These are phyloP conservation scores for Drosophila hamatofila DNA, from an alignment of 2,888 invertebrate species.

Conservation along the genomic window DNA sequence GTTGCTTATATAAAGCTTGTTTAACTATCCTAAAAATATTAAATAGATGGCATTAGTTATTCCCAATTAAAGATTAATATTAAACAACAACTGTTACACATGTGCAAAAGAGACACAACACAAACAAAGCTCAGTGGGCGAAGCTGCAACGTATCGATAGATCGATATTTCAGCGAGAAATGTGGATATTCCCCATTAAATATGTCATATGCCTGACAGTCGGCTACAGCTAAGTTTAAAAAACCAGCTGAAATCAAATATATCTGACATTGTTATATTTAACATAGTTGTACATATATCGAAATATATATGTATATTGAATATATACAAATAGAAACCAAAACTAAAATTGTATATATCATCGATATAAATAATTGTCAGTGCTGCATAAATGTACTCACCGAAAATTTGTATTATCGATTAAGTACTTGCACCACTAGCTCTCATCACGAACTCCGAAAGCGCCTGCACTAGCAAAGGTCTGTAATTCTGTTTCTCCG, in stretches of 20 bases:
- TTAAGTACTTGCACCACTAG: slow-evolving; percentile 6
- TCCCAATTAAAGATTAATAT: slow-evolving; percentile 19
- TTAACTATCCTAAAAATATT: background rate
- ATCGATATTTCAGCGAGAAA: background rate
- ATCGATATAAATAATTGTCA: slow-evolving; percentile 14
- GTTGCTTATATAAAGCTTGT: background rate
- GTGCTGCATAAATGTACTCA: background rate
- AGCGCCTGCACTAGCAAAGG: slow-evolving; percentile 45
- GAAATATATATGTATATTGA: background rate
- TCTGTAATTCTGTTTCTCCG: slow-evolving; percentile 39
- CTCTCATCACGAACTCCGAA: slow-evolving; percentile 38
- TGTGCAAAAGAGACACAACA: slow-evolving; percentile 55
- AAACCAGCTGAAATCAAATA: no score
- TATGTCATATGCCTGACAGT: background rate
- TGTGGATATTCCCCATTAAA: background rate
- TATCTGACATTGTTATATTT: background rate
- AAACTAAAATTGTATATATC: background rate
- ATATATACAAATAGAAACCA: background rate
- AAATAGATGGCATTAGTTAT: slow-evolving; percentile 8
- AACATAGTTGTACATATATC: no score
- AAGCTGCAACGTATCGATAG: slow-evolving; percentile 14
- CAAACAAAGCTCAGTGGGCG: slow-evolving; percentile 43
- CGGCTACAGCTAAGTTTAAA: rapidly evolving
- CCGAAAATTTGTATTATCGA: slow-evolving; percentile 18
- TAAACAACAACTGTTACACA: slow-evolving; percentile 44